phyloP scores from a whole-genome alignment of 2,888 invertebrate genomes.

The Hypomecis atomaria region DNA sequence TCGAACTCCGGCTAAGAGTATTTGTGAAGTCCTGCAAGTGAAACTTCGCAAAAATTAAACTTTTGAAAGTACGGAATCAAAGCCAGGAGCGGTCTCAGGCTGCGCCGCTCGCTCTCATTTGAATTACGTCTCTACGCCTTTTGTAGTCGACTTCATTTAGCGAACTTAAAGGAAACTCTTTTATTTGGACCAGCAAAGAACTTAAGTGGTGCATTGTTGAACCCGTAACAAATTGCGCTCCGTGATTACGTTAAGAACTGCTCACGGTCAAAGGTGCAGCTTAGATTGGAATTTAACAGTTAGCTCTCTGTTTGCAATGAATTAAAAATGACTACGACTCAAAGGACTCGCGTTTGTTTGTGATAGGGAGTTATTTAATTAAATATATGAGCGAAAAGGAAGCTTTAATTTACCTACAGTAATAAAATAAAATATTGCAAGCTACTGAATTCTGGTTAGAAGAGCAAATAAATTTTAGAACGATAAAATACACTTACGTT shows the following conservation, averaged over 20 bases:
- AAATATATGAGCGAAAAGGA: not conserved
- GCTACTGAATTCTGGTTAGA: too few species aligned
- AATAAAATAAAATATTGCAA: too few species aligned
- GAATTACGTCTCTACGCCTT: conserved; percentile 79
- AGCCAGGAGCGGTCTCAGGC: conserved; percentile 67
- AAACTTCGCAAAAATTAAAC: conserved; percentile 80
- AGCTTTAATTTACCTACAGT: not conserved
- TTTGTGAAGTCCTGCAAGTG: conserved; percentile 69
- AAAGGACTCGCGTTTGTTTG: conserved; percentile 42
- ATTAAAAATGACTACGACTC: conserved; percentile 51
- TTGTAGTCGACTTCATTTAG: conserved; percentile 84
- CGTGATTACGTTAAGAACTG: conserved; percentile 76
- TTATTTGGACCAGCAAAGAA: conserved; percentile 74
- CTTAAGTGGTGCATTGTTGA: conserved; percentile 83
- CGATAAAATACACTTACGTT: too few species aligned
- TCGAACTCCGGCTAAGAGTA: conserved; percentile 61
- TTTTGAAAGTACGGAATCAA: conserved; percentile 78
- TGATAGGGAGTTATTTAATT: conserved; percentile 34
- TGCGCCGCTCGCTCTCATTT: conserved; percentile 68
- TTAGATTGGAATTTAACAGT: conserved; percentile 72
- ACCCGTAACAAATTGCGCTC: conserved; percentile 82
- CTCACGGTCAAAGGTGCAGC: conserved; percentile 58
- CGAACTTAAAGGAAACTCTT: conserved; percentile 78
- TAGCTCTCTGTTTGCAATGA: conserved; percentile 56
- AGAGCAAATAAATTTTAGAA: too few species aligned